Evolutionary conservation across 2,113 vertebrate species (phyloP).

Genomic region (Phalacrocorax aristotelis): DNA sequence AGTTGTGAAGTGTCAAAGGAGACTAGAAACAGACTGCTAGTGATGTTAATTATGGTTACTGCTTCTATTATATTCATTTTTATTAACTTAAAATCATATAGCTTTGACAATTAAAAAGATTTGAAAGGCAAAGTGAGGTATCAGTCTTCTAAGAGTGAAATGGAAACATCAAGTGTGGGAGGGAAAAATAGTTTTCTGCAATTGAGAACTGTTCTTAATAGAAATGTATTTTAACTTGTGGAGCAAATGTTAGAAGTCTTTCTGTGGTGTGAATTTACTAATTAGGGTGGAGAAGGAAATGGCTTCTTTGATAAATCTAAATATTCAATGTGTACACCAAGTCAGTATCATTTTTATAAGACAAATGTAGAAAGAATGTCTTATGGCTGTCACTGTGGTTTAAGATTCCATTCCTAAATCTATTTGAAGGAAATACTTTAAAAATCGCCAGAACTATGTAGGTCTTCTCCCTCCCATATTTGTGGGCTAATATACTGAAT

Average conservation of each 20-base stretch:
- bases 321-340: not conserved
- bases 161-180: not conserved
- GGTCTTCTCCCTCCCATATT: not conserved
- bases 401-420: not conserved
- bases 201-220: not conserved
- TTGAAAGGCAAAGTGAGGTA: not conserved
- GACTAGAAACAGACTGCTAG: not conserved
- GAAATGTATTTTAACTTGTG: not conserved
- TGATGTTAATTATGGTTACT: not conserved
- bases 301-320: not conserved
- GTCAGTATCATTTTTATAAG: no score
- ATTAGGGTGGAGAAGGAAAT: not conserved
- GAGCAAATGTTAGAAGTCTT: not conserved
- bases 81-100: not conserved
- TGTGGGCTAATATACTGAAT: not conserved
- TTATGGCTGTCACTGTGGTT: not conserved
- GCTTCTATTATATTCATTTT: not conserved
- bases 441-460: not conserved
- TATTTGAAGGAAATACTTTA: not conserved
- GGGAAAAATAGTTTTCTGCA: not conserved
- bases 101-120: not conserved
- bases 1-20: not conserved
- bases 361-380: not conserved
- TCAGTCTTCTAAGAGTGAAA: not conserved
- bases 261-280: not conserved